Base-by-base conservation (phyloP, 2,888 invertebrate species). In the Julus scanicus region DNA sequence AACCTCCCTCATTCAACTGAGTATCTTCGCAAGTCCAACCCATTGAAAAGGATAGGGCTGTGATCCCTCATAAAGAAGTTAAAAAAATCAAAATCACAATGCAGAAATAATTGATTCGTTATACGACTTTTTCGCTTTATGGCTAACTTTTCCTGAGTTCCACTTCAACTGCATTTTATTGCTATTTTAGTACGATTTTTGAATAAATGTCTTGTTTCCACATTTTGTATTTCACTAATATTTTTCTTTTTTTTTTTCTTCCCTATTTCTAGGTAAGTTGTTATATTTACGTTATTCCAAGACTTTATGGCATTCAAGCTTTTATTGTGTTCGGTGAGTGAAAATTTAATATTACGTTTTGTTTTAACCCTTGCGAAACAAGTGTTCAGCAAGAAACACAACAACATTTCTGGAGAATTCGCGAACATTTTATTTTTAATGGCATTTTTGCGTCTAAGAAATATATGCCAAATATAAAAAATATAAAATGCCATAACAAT, bases 191-290 rank as follows among this genome's bases (percentile, higher is more conserved):
- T 48, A 48, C 48, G 48, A 8, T 48, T 48, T 48, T 63, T 63
- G 57, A 29, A 71, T n/a, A 29, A 71, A 71, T 29, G 71, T 9
- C n/a, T n/a, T n/a, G 8, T 29, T 71, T 71, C 2, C 29, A n/a
- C n/a, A n/a, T n/a, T n/a, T n/a, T n/a, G 63, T n/a, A 63, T 63
- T 63, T 63, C 3, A 9, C 71, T 71, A 71, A 71, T 17, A 17
- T 71, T 63, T 71, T 6, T 20, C 29, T 29, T 71, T 71, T 71
- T 71, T 71, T 71, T 29, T 71, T 71, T 71, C 71, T 63, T 63
- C 9, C 8, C 29, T 71, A 63, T 71, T 71, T 71, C 11, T 71
- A 71, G 71, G 71, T 71, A 71, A 71, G 71, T 71, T 71, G 20
- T 17, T 71, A 29, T 9, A 29, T 29, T 29, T 29, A 5, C 6